phyloP scores from a whole-genome alignment of 1,140 invertebrate genomes.

The Platyscapa corneri region DNA sequence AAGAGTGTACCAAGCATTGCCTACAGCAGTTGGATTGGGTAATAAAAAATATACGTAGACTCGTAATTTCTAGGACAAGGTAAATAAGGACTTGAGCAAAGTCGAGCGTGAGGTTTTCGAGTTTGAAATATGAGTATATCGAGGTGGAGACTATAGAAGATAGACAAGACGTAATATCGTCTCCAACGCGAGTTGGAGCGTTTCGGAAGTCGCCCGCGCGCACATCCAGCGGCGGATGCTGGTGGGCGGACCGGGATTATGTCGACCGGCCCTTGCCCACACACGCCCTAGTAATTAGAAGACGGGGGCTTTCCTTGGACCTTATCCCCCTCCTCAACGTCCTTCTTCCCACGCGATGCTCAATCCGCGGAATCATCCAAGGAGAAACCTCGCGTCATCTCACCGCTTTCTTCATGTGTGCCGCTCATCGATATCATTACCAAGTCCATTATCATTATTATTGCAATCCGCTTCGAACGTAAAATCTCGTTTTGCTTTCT shows the following conservation, averaged over 20 bases:
- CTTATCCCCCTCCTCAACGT: not conserved
- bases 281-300: not conserved
- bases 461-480: not conserved
- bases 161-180: not conserved
- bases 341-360: not conserved
- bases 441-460: too few species aligned
- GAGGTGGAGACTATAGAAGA: not conserved
- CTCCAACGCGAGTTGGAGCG: too few species aligned
- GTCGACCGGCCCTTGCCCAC: not conserved
- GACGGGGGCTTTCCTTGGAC: not conserved
- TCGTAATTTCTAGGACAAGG: too few species aligned
- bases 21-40: too few species aligned
- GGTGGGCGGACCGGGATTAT: constrained; percentile 43
- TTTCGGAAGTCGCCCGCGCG: too few species aligned
- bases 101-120: not conserved
- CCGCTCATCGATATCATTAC: too few species aligned
- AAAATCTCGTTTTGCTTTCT: not conserved
- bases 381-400: too few species aligned
- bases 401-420: too few species aligned
- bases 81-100: not conserved
- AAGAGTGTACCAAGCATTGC: too few species aligned
- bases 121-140: not conserved
- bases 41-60: too few species aligned
- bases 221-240: constrained; percentile 30
- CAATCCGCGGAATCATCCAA: too few species aligned